Conservation (phyloP, 1,140 invertebrate genomes). For the Rhizoglyphus robini region DNA sequence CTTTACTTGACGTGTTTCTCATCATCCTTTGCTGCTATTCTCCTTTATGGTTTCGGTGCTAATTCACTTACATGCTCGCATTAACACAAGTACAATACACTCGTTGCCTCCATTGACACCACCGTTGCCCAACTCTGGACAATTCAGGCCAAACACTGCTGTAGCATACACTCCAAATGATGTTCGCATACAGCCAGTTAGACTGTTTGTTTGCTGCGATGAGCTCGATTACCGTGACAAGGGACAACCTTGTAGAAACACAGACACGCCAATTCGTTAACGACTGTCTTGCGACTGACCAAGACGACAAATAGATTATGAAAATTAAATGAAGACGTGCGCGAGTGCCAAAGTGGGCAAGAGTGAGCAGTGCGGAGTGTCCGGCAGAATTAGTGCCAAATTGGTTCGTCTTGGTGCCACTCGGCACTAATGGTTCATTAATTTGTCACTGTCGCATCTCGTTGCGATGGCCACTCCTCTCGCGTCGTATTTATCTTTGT, state of each 20-base stretch:
- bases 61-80: not conserved
- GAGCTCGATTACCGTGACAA: not conserved
- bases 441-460: conserved; percentile 15
- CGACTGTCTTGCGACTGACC: no score
- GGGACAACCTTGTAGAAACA: no score
- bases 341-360: not conserved
- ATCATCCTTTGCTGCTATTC: not conserved
- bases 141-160: no score
- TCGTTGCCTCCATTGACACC: no score
- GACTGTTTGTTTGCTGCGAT: not conserved
- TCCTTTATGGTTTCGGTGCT: not conserved
- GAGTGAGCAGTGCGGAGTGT: no score
- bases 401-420: not conserved
- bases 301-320: conserved; percentile 3
- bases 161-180: no score
- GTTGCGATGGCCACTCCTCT: not conserved
- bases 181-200: no score
- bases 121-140: no score
- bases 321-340: conserved; percentile 7
- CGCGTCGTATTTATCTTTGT: not conserved
- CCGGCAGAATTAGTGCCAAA: no score
- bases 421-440: conserved; percentile 4
- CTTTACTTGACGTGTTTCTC: conserved; percentile 2
- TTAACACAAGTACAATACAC: no score
- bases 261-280: no score